Base-by-base conservation (phyloP, 1,140 invertebrate genomes). In the Pogonomyrmex californicus region DNA sequence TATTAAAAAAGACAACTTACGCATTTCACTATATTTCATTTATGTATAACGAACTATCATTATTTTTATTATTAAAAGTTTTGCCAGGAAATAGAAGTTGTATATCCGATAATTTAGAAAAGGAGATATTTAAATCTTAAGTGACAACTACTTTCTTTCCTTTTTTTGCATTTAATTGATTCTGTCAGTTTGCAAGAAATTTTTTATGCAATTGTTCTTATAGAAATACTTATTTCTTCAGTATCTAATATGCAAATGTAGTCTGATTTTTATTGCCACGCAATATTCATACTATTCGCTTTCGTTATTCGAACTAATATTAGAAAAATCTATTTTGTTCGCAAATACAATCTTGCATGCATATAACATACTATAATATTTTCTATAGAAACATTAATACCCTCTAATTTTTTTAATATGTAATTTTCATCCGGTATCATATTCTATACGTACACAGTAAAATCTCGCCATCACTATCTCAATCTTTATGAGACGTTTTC, bases 301-400 rank as follows among this genome's bases (percentile, higher is more conserved):
- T 0, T 47, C 30, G n/a, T 36, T 81, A 23, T 70, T n/a, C 17
- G 4, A 82, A 58, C 1, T 5, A 9, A 38, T 56, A 56, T 63
- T 36, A 17, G n/a, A 44, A 82, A 47, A 4, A 51, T 73, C 2
- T 71, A 17, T 71, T 82, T 33, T 17, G 14, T 70, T 81, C 3
- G 30, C n/a, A 41, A 82, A 47, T 82, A 82, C 66, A 82, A 71
- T 71, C 51, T 73, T 82, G 79, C 66, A 58, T 71, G 78, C 49
- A 56, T 30, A 9, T 44, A 33, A 66, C 9, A 44, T 36, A 79
- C 47, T 41, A n/a, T 58, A 30, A 51, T 12, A 70, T 41, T 63
- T 36, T 63, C 7, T 56, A 36, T 33, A 70, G 51, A 10, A 79
- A 41, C 70, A 56, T 81, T 41, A 51, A 54, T 54, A 47, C n/a